Base-by-base conservation (phyloP, 2,797 vertebrate genomes). In the Hyperoplus lanceolatus region DNA sequence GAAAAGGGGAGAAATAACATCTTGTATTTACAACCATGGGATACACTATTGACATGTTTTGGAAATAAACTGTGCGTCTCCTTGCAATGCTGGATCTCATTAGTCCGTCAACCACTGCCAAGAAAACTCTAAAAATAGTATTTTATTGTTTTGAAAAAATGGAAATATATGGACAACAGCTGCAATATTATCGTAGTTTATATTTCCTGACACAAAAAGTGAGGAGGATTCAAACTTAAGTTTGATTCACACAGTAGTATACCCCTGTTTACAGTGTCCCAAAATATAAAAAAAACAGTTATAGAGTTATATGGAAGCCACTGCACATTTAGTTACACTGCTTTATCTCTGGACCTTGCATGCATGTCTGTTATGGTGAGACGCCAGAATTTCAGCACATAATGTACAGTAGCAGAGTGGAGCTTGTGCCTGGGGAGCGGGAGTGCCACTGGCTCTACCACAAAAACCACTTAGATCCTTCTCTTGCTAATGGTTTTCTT, bases 391-490 rank as follows among this genome's bases (percentile, higher is more conserved):
- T 84, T 89, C 72, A 79, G 91, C 73, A 87, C 88, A 83, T 82
- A 84, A 87, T 84, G 89, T 86, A 70, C 77, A 86, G 82, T 80
- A 87, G 90, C 85, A 90, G 86, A 89, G 89, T 72, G 84, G 83
- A 82, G 86, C 64, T 73, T 81, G 67, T 87, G 86, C 83, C 81
- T 83, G 77, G 82, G 87, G 90, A 90, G 83, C 65, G 54, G 71
- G 84, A 91, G 92, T 87, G 85, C 79, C 83, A 83, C 87, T 83
- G 87, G 85, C 89, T 91, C 89, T 92, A 94, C 94, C 92, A 92
- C 92, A 92, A 91, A 95, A 96, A 93, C 88, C 93, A 95, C 94
- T 95, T 92, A 94, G 93, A 91, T 92, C 79, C 80, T 75, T 85
- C 84, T 91, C 90, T 58, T 81, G 80, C 91, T 95, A 93, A 96